Base-by-base conservation (phyloP, 1,140 invertebrate genomes). In the Drosophila nigromelanica region DNA sequence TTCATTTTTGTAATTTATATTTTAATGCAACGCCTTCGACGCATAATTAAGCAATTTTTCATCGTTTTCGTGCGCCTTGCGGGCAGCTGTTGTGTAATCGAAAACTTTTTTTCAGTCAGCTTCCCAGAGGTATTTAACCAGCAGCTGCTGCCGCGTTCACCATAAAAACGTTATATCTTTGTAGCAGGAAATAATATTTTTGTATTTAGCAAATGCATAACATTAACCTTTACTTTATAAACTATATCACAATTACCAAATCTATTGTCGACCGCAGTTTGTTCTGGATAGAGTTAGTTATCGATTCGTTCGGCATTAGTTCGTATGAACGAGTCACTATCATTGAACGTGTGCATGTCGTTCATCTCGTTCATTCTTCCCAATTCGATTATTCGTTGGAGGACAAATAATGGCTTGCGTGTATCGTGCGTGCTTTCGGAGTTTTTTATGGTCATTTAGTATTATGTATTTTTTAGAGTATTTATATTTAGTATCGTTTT, bases 31-130 rank as follows among this genome's bases (percentile, higher is more conserved):
- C 12, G 39, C 39, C 37, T 59, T 30, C 18, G 43, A 15, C 18
- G 69, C 37, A 86, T 71, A 74, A 80, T 77, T 72, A n/a, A 58
- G 30, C 37, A n/a, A 58, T 82, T 85, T 86, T 80, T 74, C 68
- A 70, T 27, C 14, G 47, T 35, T 40, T n/a, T 15, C 56, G 42
- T 55, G 48, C 50, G 21, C 54, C 24, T 62, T 69, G 55, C 40
- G 55, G 55, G 56, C 48, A 33, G 60, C 33, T 89, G 82, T 87
- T 87, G 82, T 87, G 82, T 87, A 87, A 87, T 76, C 83, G 64
- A 15, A 68, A 43, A 56, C 37, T 47, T 62, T 73, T 72, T 72
- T 40, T 47, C 45, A 58, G n/a, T 4, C 1, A 30, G 12, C 58
- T 66, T 58, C 5, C 15, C 15, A 50, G 3, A 18, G 8, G 12